Evolutionary conservation across 2,797 vertebrate species (phyloP).

Genomic region (Acanthornis magna): DNA sequence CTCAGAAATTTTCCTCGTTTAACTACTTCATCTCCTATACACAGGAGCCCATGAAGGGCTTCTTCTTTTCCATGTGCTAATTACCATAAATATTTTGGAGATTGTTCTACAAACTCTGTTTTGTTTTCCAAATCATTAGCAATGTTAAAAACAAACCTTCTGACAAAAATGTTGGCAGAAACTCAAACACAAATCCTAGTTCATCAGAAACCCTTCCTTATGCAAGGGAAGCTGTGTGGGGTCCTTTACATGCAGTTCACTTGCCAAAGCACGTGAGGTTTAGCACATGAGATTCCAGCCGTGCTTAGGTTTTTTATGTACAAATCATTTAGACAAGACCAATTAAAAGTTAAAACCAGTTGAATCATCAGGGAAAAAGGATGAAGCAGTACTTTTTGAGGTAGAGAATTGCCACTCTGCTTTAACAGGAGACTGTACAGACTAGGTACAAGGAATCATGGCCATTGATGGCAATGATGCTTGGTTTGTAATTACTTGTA

Average conservation of each 20-base stretch:
- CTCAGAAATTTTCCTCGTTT: neutral
- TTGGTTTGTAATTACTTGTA: neutral
- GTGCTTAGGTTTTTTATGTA: neutral
- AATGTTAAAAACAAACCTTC: constrained; percentile 25
- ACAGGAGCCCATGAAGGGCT: neutral
- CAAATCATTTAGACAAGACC: neutral
- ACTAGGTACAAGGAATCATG: neutral
- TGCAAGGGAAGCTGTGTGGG: neutral
- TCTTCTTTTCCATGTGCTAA: neutral
- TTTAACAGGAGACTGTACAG: neutral
- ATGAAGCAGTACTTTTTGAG: neutral
- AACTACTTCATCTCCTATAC: neutral
- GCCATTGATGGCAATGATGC: rapidly evolving
- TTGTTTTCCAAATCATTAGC: constrained; percentile 44
- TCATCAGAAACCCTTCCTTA: neutral
- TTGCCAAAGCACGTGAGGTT: neutral
- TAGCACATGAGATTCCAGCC: neutral
- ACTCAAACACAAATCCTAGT: neutral
- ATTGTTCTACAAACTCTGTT: neutral
- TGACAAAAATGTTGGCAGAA: constrained; percentile 32
- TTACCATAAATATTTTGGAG: constrained; percentile 33
- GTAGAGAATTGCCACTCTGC: neutral
- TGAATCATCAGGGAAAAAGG: neutral
- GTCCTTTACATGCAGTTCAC: neutral
- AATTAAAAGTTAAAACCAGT: neutral